Conservation (phyloP, 2,113 vertebrate genomes). For the Megaleporinus macrocephalus region DNA sequence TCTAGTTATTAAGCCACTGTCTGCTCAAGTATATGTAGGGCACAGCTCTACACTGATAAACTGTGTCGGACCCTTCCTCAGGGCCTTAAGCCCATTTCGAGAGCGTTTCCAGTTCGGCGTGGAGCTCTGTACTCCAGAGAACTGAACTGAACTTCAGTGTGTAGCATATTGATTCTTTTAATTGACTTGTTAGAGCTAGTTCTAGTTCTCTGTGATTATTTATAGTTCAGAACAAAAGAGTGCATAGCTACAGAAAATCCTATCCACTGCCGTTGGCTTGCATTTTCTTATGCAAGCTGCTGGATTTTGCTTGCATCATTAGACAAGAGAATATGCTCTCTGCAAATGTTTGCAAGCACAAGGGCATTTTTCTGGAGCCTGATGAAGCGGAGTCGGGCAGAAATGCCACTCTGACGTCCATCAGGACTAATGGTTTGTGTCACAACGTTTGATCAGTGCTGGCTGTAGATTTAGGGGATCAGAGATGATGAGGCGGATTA, state of each 20-base stretch:
- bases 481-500: constrained; percentile 71
- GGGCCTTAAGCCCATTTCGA: neutral
- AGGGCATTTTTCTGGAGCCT: neutral
- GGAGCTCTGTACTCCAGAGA: neutral
- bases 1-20: neutral
- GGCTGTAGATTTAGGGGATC: constrained; percentile 68
- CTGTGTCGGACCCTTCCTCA: neutral
- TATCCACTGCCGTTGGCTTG: neutral
- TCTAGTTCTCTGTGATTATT: constrained; percentile 33
- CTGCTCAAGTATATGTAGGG: neutral
- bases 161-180: constrained; percentile 34
- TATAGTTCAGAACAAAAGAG: constrained; percentile 14
- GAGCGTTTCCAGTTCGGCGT: neutral
- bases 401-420: neutral
- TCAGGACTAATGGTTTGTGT: constrained; percentile 25
- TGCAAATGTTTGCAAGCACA: constrained; percentile 7
- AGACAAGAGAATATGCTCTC: neutral
- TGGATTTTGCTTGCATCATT: constrained; percentile 21
- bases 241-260: neutral
- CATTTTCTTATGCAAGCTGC: neutral
- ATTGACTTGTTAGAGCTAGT: constrained; percentile 43
- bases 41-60: neutral
- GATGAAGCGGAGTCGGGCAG: neutral
- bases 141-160: neutral
- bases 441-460: constrained; percentile 60